These are phyloP conservation scores for Pyxicephalus adspersus DNA, from an alignment of 2,113 vertebrate species.

Conservation along the genomic window DNA sequence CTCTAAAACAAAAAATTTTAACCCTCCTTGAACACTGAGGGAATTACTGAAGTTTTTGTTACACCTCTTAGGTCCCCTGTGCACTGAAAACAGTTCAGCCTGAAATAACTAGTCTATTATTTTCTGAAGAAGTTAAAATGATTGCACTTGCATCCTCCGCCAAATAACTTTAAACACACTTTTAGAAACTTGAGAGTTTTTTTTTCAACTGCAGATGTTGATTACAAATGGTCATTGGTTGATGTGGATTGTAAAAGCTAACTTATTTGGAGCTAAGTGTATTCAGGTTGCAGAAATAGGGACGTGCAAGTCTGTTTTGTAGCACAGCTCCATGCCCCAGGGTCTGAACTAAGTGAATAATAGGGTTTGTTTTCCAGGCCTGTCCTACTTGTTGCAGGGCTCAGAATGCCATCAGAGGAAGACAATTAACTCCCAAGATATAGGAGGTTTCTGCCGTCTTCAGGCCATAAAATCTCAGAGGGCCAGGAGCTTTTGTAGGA, in stretches of 20 bases:
- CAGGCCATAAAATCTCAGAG: constrained; percentile 29
- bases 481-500: not conserved
- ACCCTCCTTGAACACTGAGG: not conserved
- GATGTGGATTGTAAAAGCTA: too few species aligned
- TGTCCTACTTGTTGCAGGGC: constrained; percentile 16
- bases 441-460: not conserved
- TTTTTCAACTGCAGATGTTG: not conserved
- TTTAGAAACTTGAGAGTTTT: not conserved
- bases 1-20: constrained; percentile 21
- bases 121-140: not conserved
- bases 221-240: not conserved
- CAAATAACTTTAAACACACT: not conserved
- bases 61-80: not conserved
- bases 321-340: not conserved
- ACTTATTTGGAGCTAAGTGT: not conserved
- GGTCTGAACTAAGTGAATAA: constrained; percentile 30
- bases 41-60: constrained; percentile 12
- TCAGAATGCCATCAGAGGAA: constrained; percentile 13
- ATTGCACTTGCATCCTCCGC: not conserved
- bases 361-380: not conserved
- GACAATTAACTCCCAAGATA: constrained; percentile 36
- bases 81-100: constrained; percentile 14
- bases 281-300: not conserved
- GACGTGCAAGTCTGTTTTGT: not conserved
- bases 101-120: constrained; percentile 12